These are phyloP conservation scores for Etheostoma perlongum DNA, from an alignment of 2,797 vertebrate species.

Conservation along the genomic window DNA sequence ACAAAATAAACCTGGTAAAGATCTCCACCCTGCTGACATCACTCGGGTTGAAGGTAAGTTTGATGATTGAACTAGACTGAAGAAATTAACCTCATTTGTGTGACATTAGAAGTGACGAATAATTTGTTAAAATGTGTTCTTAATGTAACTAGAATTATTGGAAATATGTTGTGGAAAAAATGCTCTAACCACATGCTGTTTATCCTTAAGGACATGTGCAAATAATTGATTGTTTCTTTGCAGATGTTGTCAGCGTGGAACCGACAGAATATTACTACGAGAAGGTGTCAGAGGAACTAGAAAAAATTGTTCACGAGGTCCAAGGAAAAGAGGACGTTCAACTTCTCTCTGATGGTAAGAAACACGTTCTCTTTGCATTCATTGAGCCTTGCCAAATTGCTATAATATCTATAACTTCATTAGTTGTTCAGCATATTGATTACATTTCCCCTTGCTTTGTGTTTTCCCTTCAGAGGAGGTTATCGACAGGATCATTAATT, in stretches of 20 bases:
- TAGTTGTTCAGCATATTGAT: neutral
- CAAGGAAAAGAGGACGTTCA: slow-evolving; percentile 73
- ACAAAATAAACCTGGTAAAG: slow-evolving; percentile 29
- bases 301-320: slow-evolving; percentile 85
- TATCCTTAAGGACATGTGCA: slow-evolving; percentile 5
- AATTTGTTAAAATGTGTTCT: neutral
- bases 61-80: neutral
- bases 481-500: slow-evolving; percentile 84
- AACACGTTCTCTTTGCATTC: neutral
- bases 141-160: neutral
- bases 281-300: slow-evolving; percentile 84
- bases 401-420: neutral
- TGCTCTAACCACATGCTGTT: no score
- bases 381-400: neutral
- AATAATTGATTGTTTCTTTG: slow-evolving; percentile 6
- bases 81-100: accelerated
- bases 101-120: neutral
- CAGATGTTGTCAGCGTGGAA: slow-evolving; percentile 73
- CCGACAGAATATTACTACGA: slow-evolving; percentile 81
- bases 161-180: no score
- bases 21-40: slow-evolving; percentile 72
- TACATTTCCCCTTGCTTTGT: neutral
- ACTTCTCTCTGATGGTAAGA: slow-evolving; percentile 74
- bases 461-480: slow-evolving; percentile 80
- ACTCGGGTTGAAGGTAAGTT: slow-evolving; percentile 66